Evolutionary conservation across 2,888 invertebrate species (phyloP).

Genomic region (Mesorhabditis sp.): DNA sequence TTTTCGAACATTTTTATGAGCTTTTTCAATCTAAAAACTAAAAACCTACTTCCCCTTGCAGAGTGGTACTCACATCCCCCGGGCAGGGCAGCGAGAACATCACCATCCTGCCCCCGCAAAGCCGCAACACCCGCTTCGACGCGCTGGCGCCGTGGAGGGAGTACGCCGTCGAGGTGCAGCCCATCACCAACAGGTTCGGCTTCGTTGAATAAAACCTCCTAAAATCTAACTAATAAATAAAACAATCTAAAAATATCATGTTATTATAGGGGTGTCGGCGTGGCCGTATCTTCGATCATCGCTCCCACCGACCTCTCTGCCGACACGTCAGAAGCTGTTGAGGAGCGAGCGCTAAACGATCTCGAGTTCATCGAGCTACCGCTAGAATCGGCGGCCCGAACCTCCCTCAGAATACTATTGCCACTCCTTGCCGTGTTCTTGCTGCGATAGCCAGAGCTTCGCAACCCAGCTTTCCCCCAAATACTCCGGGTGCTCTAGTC

Average conservation of each 20-base stretch:
- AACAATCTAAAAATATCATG: too few species aligned
- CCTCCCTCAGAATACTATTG: too few species aligned
- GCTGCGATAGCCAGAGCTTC: too few species aligned
- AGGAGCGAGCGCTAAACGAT: neutral
- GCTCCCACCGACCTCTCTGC: neutral
- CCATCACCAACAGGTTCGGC: constrained; percentile 25
- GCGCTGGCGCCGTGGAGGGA: neutral
- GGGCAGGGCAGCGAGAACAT: constrained; percentile 27
- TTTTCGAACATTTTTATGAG: too few species aligned
- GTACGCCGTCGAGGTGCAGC: constrained; percentile 26
- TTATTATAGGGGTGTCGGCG: constrained; percentile 20
- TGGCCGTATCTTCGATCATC: constrained; percentile 3
- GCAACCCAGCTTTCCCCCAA: too few species aligned
- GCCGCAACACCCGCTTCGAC: neutral
- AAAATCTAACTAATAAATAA: neutral
- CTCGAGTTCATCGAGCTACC: constrained; percentile 36
- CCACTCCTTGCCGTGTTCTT: too few species aligned
- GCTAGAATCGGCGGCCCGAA: constrained; percentile 18
- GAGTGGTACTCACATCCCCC: constrained; percentile 29
- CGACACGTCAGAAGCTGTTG: neutral
- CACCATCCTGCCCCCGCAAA: constrained; percentile 34
- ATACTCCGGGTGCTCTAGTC: too few species aligned
- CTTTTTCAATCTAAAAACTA: too few species aligned
- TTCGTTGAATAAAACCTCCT: neutral
- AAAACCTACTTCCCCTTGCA: constrained; percentile 12